Evolutionary conservation across 2,113 vertebrate genomes (phyloP).

Genomic region (Chelonoidis abingdonii): DNA sequence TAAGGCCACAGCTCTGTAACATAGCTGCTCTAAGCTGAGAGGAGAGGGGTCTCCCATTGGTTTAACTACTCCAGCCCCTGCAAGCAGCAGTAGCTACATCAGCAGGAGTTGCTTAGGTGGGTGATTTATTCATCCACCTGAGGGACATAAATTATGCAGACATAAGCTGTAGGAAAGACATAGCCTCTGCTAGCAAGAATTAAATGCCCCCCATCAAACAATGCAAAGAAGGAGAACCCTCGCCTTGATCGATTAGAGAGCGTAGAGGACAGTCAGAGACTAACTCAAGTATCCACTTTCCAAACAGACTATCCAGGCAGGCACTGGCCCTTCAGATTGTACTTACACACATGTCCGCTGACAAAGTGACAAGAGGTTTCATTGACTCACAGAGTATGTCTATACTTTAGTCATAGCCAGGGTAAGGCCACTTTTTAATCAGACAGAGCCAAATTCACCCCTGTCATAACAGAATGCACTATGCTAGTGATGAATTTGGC

Average conservation of each 20-base stretch:
- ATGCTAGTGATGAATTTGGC: background rate
- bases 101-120: no score
- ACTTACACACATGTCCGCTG: background rate
- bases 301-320: background rate
- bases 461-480: background rate
- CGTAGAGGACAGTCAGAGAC: accelerated
- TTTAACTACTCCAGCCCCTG: background rate
- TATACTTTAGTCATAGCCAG: background rate
- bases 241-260: background rate
- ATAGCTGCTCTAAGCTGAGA: background rate
- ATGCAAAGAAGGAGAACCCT: background rate
- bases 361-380: background rate
- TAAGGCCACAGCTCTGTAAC: background rate
- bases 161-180: background rate
- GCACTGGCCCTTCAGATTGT: background rate
- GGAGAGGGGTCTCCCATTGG: background rate
- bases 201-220: no score
- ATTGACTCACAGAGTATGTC: background rate
- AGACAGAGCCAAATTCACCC: background rate
- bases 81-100: no score
- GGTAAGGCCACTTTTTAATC: background rate
- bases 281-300: background rate
- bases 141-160: background rate
- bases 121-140: no score
- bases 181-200: background rate